A percentile compares a stretch with the other conserved stretches of the same genome.
Evolutionary conservation across 1,140 invertebrate genomes (phyloP).

Genomic region (Heliconius eleuchia): DNA sequence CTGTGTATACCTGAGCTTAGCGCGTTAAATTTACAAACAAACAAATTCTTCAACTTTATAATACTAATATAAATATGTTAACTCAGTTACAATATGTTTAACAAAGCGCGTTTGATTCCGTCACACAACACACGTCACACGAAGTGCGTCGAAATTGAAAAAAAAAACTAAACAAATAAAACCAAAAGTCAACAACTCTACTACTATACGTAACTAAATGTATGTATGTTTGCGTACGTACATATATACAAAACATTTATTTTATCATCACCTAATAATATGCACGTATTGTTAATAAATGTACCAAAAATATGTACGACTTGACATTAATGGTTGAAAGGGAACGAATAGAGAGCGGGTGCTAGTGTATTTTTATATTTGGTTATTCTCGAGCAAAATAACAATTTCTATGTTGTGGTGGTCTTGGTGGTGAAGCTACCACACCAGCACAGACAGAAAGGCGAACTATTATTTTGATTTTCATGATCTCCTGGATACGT

Average conservation of each 20-base stretch:
- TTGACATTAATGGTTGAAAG: background rate
- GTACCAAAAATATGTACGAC: background rate
- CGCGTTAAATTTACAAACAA: too few relatives aligned
- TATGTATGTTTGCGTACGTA: too few relatives aligned
- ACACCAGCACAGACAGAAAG: constrained; percentile 1
- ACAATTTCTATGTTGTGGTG: background rate
- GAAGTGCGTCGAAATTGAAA: too few relatives aligned
- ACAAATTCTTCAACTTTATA: too few relatives aligned
- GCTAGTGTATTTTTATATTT: background rate
- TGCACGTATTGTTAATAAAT: background rate
- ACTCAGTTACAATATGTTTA: too few relatives aligned
- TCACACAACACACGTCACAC: too few relatives aligned
- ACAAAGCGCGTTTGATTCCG: too few relatives aligned
- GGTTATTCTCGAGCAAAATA: background rate
- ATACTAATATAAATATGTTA: too few relatives aligned
- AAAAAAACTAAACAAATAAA: too few relatives aligned
- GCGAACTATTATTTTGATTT: constrained; percentile 16
- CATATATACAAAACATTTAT: background rate
- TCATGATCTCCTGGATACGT: constrained; percentile 14
- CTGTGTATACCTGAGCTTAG: too few relatives aligned
- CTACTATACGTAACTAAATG: too few relatives aligned
- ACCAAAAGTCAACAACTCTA: too few relatives aligned
- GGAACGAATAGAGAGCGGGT: background rate
- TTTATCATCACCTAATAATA: background rate
- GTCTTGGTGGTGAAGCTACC: background rate